A percentile compares a stretch with the other conserved stretches of the same genome.
Evolutionary conservation across 2,113 vertebrate species (phyloP).

Genomic region (Anguilla japonica): DNA sequence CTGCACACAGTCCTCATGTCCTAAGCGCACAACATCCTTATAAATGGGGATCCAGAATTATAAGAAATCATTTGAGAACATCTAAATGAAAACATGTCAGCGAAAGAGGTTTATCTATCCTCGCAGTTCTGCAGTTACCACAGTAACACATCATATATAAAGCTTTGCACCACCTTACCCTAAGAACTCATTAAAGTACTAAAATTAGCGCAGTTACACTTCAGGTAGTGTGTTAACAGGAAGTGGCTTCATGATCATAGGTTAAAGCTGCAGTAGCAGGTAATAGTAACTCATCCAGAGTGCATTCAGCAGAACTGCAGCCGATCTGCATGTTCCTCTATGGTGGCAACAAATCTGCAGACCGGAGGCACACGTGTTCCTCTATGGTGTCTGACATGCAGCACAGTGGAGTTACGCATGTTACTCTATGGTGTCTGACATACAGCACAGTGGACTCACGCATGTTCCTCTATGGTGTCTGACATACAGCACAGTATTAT

Average conservation of each 20-base stretch:
- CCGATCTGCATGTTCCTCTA: too few relatives aligned
- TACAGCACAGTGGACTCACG: too few relatives aligned
- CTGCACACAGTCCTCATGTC: background rate
- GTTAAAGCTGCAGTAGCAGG: too few relatives aligned
- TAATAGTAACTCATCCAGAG: too few relatives aligned
- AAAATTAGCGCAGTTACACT: background rate
- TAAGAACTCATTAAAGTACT: background rate
- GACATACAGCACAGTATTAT: too few relatives aligned
- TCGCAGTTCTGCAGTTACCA: background rate
- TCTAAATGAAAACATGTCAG: background rate
- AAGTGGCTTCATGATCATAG: background rate
- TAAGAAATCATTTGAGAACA: background rate
- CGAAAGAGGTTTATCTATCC: background rate
- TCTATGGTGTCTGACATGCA: too few relatives aligned
- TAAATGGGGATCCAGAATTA: background rate
- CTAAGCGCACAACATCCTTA: constrained; percentile 4
- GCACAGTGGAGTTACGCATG: too few relatives aligned
- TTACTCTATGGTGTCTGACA: too few relatives aligned
- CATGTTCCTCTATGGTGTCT: too few relatives aligned
- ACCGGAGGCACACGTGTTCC: too few relatives aligned
- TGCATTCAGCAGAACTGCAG: too few relatives aligned
- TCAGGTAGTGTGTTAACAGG: background rate
- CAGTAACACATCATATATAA: background rate
- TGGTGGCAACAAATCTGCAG: too few relatives aligned
- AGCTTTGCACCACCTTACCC: background rate